Percentiles rank a stretch among this genome's conserved stretches.
phyloP scores from a whole-genome alignment of 2,113 vertebrate species.

The Hystrix cristata region DNA sequence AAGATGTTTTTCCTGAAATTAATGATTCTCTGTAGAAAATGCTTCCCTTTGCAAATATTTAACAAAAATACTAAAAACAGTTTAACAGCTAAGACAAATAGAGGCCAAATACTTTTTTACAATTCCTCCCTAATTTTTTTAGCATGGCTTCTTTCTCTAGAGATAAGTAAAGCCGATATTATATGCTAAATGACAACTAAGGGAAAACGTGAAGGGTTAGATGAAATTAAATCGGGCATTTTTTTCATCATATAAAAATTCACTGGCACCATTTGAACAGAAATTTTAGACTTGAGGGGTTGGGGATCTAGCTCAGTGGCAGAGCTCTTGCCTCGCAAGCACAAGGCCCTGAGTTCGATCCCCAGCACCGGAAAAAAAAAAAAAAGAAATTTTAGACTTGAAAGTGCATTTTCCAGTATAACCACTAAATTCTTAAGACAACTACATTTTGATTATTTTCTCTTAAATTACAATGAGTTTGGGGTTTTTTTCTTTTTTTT shows the following conservation, averaged over 20 bases:
- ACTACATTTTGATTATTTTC: conserved; percentile 78
- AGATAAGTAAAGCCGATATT: conserved; percentile 83
- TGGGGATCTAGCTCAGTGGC: no score
- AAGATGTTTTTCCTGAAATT: conserved; percentile 92
- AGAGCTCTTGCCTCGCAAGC: no score
- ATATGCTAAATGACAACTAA: conserved; percentile 85
- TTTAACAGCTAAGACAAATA: conserved; percentile 90
- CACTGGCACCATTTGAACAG: conserved; percentile 88
- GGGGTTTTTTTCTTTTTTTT: neutral
- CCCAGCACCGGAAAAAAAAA: no score
- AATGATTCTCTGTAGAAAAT: conserved; percentile 93
- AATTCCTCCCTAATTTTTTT: conserved; percentile 82
- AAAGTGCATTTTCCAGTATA: conserved; percentile 85
- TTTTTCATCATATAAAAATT: conserved; percentile 88
- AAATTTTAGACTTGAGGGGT: conserved; percentile 65
- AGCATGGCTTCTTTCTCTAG: conserved; percentile 85
- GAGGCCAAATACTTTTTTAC: conserved; percentile 88
- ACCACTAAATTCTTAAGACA: conserved; percentile 86
- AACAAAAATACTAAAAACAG: conserved; percentile 92
- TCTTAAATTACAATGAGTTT: conserved; percentile 79
- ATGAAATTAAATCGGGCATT: conserved; percentile 84
- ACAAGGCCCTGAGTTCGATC: no score
- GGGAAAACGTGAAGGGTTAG: conserved; percentile 86
- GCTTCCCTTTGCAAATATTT: conserved; percentile 91
- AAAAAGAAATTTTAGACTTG: conserved; percentile 63